phyloP scores from a whole-genome alignment of 2,797 vertebrate genomes.

The Aldrovandia affinis region DNA sequence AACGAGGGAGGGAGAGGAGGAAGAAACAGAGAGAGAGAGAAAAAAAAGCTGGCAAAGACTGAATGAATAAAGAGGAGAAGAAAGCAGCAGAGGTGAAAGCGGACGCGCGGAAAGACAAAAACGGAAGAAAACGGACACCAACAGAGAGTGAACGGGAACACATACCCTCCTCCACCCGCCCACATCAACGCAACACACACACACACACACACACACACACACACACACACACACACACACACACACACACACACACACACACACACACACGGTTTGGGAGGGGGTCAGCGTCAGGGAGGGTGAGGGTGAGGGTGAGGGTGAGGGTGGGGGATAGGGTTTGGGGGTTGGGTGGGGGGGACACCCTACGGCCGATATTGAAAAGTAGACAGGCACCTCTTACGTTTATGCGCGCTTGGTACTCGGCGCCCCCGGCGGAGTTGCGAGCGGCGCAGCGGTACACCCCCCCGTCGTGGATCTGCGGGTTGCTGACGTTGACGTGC shows the following conservation, averaged over 20 bases:
- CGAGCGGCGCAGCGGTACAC: slow-evolving; percentile 97
- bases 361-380: slow-evolving; percentile 98
- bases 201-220: slow-evolving; percentile 4
- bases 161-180: not conserved
- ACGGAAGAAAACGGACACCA: not conserved
- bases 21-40: not conserved
- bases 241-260: slow-evolving; percentile 15
- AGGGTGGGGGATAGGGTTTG: slow-evolving; percentile 48
- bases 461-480: slow-evolving; percentile 92
- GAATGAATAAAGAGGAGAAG: slow-evolving; percentile 19
- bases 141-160: not conserved
- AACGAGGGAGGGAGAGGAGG: not conserved
- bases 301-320: slow-evolving; percentile 42
- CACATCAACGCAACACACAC: slow-evolving; percentile 3
- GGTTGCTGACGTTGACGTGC: slow-evolving; percentile 93
- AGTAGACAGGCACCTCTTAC: slow-evolving; percentile 99
- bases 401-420: slow-evolving; percentile 99
- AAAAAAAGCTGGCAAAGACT: slow-evolving; percentile 16
- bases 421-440: slow-evolving; percentile 99
- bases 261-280: slow-evolving; percentile 17
- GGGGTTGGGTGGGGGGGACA: slow-evolving; percentile 48
- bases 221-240: slow-evolving; percentile 1
- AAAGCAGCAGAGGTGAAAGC: slow-evolving; percentile 22
- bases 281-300: slow-evolving; percentile 1
- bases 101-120: not conserved